Conservation (phyloP, 1,140 invertebrate species). For the Euglossa dilemma region DNA sequence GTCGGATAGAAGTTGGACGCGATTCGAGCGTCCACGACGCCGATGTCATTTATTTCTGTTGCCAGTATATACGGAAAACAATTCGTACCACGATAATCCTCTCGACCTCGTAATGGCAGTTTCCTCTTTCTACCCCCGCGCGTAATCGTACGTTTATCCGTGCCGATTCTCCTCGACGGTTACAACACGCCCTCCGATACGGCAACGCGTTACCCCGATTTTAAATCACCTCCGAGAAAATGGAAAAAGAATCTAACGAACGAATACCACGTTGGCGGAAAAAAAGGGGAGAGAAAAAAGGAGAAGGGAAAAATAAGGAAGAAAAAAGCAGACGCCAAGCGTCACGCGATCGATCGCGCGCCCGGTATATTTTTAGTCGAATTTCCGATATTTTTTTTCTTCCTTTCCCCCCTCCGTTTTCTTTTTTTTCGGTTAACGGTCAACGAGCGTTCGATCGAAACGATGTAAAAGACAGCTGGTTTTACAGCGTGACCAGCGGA, state of each 20-base stretch:
- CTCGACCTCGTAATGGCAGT: slow-evolving; percentile 30
- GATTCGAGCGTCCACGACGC: slow-evolving; percentile 3
- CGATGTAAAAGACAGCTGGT: slow-evolving; percentile 78
- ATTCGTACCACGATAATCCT: slow-evolving; percentile 22
- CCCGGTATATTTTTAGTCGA: neutral
- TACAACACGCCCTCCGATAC: neutral
- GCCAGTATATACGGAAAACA: neutral
- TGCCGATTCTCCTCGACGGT: neutral
- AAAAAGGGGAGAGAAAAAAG: no score
- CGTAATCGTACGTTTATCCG: neutral
- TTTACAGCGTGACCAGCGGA: slow-evolving; percentile 72
- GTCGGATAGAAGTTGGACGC: neutral
- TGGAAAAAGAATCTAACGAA: neutral
- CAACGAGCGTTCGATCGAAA: slow-evolving; percentile 54
- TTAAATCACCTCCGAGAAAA: neutral
- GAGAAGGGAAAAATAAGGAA: neutral
- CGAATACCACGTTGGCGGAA: no score
- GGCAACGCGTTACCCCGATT: neutral
- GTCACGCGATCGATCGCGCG: neutral
- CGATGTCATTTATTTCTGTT: slow-evolving; percentile 22
- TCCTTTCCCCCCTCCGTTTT: neutral
- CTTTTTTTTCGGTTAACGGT: slow-evolving; percentile 7
- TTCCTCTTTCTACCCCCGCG: neutral
- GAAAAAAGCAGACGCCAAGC: neutral
- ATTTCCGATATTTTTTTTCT: neutral